Base-by-base conservation (phyloP, 1,140 invertebrate genomes). In the Apis laboriosa region DNA sequence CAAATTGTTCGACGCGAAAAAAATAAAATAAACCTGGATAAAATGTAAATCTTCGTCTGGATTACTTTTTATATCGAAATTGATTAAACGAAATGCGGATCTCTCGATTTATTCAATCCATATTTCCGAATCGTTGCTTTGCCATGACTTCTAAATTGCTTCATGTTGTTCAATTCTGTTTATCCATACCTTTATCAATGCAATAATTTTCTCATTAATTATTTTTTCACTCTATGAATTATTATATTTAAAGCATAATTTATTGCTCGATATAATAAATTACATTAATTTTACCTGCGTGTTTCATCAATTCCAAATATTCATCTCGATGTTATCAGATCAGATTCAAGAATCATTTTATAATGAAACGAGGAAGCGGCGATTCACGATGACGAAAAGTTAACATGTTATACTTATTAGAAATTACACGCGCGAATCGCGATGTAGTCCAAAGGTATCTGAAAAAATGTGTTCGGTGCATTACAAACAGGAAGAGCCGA, bases 41-140 rank as follows among this genome's bases (percentile, higher is more conserved):
- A 77, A 64, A 77, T 51, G 61, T 66, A 64, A 34, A 77, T 77
- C 19, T 77, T 51, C 74, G 24, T 66, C 12, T 5, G 8, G 55
- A 43, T 77, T 66, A 77, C 49, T 66, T 77, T 77, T 66, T 66
- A 28, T 28, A 66, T 55, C 64, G 61, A 49, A 24, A 64, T 60
- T 53, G 60, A 77, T 77, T 51, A 63, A 28, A 51, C 49, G 19
- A 24, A 9, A 63, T 12, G 55, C 24, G 55, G 61, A 75, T 51
- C 53, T 76, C 53, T 53, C 11, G 43, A 64, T 76, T 64, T 43
- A 1, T 21, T 17, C 60, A 15, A 7, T 49, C 24, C 24, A 15
- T 49, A 76, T 24, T 63, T 34, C 51, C 9, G 24, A 12, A n/a
- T 28, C 24, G 60, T 2, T 76, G 24, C 63, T 76, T 19, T 0